Conservation (phyloP, 1,140 invertebrate genomes). For the Procambarus virginalis region DNA sequence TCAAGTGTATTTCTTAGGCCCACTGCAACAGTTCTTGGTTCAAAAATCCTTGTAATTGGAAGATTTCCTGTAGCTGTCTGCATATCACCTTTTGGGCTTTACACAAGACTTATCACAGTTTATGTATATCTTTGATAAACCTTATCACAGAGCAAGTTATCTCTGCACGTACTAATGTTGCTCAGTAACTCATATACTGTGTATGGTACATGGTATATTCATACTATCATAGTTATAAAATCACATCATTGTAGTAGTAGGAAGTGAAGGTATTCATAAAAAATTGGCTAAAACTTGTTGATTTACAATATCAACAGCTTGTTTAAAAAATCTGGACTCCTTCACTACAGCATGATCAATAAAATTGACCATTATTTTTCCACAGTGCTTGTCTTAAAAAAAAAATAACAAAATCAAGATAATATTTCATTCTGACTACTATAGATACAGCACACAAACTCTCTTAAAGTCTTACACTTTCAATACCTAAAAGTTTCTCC, state of each 20-base stretch:
- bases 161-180: conserved; percentile 51
- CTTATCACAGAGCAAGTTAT: conserved; percentile 65
- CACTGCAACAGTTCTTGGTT: not conserved
- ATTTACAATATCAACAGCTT: conserved; percentile 26
- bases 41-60: conserved; percentile 29
- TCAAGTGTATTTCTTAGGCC: conserved; percentile 28
- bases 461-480: conserved; percentile 27
- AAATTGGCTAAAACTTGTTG: conserved; percentile 14
- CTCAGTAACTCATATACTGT: conserved; percentile 18
- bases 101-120: conserved; percentile 60
- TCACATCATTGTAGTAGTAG: conserved; percentile 30
- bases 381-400: conserved; percentile 19
- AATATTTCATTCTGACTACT: conserved; percentile 17
- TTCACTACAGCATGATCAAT: conserved; percentile 7
- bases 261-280: conserved; percentile 19
- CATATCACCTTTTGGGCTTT: conserved; percentile 25
- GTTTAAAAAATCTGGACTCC: conserved; percentile 46
- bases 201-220: conserved; percentile 30
- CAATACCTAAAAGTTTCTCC: conserved; percentile 42
- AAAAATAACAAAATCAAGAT: conserved; percentile 5
- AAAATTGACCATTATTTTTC: not conserved
- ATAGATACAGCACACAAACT: conserved; percentile 10
- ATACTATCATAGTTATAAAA: conserved; percentile 17
- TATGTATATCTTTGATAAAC: conserved; percentile 66
- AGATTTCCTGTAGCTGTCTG: conserved; percentile 35